Evolutionary conservation across 2,888 invertebrate genomes (phyloP), one percentile per base, ranked within the genome.

Genomic region (Sabatieria punctata): DNA sequence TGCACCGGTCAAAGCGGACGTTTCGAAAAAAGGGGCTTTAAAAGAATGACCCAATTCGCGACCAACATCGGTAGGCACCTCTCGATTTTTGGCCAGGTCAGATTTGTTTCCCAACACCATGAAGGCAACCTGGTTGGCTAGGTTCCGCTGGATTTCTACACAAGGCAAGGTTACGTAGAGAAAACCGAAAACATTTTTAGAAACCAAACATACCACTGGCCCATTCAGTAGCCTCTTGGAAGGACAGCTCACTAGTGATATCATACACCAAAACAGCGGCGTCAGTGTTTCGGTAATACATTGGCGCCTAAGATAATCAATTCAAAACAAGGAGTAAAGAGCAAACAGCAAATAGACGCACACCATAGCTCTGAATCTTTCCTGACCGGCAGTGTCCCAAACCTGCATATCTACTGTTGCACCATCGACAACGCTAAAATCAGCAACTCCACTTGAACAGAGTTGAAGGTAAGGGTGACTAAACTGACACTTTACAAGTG

Each of bases 271-370:
- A 70, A 42, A 88, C 73, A 0, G 88, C 88, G 0, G 84, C 85
- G 65, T 85, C 85, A 0, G 86, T 82, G 63, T 85, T 85, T 44
- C 88, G 73, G 65, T 89, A 89, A 65, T 88, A 89, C 84, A 88
- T 85, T 6, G 89, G 88, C 0, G 85, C 85, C 68, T 68, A 55
- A 6, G n/a, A n/a, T n/a, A n/a, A n/a, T 57, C 55, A 30, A 38
- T 22, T n/a, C n/a, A 33, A 36, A 50, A 46, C 21, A 4, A 19
- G 30, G 8, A 42, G 25, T 30, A 46, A 38, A 30, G 13, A 21
- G 25, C 33, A 43, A 40, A n/a, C 33, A 43, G n/a, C n/a, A n/a
- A n/a, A n/a, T 15, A 26, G 19, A 2, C n/a, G 48, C 55, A 55
- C 51, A 67, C 68, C 79, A 89, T 86, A 0, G 88, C 80, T 49